Evolutionary conservation across 2,113 vertebrate species (phyloP).

Genomic region (Danio rerio): DNA sequence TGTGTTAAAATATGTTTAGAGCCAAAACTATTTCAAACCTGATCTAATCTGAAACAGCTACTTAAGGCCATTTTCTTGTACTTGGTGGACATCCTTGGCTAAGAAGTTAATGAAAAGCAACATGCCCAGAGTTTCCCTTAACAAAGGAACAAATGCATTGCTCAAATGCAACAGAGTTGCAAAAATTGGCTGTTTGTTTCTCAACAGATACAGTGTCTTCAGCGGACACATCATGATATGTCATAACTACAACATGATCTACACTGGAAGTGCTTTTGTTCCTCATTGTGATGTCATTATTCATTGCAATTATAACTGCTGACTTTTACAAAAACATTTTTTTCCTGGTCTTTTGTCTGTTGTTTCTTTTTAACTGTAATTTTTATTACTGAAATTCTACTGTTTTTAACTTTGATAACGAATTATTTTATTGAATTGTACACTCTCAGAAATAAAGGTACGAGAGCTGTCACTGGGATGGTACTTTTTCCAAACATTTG

Average conservation of each 20-base stretch:
- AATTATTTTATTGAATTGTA: too few relatives aligned
- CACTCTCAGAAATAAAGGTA: too few relatives aligned
- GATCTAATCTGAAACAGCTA: slow-evolving; percentile 7
- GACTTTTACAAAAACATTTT: too few relatives aligned
- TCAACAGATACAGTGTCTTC: neutral
- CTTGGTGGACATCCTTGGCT: slow-evolving; percentile 53
- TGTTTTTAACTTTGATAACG: too few relatives aligned
- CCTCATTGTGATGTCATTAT: too few relatives aligned
- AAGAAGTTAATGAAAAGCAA: neutral
- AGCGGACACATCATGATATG: neutral
- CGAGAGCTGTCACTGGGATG: too few relatives aligned
- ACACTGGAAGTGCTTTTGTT: neutral
- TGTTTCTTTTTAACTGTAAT: too few relatives aligned
- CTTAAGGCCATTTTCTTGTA: slow-evolving; percentile 10
- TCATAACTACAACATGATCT: neutral
- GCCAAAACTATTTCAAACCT: neutral
- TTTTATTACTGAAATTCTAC: too few relatives aligned
- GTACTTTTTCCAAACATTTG: too few relatives aligned
- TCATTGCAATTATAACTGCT: too few relatives aligned
- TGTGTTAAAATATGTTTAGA: neutral
- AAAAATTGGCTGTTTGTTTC: neutral
- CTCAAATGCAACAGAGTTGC: neutral
- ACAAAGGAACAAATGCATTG: neutral
- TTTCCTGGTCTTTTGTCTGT: too few relatives aligned
- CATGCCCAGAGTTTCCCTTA: slow-evolving; percentile 44